phyloP scores from a whole-genome alignment of 92 coral and sea anemone species.

The Zoanthus solanderi region DNA sequence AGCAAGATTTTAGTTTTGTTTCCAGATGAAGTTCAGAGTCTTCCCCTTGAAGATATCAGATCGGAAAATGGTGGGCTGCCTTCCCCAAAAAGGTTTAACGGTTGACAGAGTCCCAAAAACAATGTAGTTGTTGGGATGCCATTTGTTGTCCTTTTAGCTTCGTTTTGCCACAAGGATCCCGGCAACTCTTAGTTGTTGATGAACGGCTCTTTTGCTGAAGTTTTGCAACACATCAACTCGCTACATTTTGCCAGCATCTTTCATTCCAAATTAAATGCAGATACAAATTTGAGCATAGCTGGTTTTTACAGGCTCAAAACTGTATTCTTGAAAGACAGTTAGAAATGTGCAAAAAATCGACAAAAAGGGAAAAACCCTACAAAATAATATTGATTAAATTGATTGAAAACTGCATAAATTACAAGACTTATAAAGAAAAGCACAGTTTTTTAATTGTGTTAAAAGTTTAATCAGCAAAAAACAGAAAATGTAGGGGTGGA shows the following conservation, averaged over 20 bases:
- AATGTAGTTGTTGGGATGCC: not conserved
- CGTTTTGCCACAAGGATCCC: not conserved
- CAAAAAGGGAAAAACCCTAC: not conserved
- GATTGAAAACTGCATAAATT: not conserved
- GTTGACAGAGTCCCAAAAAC: not conserved
- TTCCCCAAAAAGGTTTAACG: conserved; percentile 8
- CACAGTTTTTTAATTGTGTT: not conserved
- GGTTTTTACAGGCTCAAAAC: too few relatives aligned
- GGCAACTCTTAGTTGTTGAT: not conserved
- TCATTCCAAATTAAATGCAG: too few relatives aligned
- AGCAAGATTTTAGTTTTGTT: not conserved
- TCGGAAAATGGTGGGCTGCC: not conserved
- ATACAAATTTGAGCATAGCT: too few relatives aligned
- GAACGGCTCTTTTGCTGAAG: not conserved
- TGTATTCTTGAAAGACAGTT: too few relatives aligned
- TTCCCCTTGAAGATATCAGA: not conserved
- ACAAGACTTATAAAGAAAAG: not conserved
- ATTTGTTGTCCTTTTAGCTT: conserved; percentile 4
- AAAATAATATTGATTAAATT: not conserved
- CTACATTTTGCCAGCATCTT: too few relatives aligned
- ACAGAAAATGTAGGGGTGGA: not conserved
- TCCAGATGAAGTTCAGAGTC: not conserved
- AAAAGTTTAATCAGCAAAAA: not conserved
- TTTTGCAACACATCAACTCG: not conserved
- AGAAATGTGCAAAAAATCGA: too few relatives aligned